Conservation (phyloP, 2,113 vertebrate species). For the Lagenorhynchus albirostris region DNA sequence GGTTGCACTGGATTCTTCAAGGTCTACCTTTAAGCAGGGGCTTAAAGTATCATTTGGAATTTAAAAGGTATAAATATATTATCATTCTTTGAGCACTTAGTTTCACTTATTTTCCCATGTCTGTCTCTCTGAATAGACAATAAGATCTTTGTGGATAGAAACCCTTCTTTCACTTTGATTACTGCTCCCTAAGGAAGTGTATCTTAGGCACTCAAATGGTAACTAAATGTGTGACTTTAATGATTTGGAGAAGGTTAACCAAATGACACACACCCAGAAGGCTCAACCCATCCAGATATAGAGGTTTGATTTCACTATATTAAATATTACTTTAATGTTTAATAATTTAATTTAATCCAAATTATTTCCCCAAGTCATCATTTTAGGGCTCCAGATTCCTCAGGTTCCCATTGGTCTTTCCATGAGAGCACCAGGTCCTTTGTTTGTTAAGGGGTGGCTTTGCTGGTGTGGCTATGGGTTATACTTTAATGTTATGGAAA, state of each 20-base stretch:
- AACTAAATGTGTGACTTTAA: neutral
- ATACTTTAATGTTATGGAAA: neutral
- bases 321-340: neutral
- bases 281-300: neutral
- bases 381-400: neutral
- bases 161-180: neutral
- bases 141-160: neutral
- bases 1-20: neutral
- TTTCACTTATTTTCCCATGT: neutral
- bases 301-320: neutral
- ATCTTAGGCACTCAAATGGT: neutral
- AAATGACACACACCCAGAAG: neutral
- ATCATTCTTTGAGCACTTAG: neutral
- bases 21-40: fast-evolving
- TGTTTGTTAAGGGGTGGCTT: neutral
- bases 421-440: neutral
- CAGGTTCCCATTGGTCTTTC: neutral
- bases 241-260: neutral
- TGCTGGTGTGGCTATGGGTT: neutral
- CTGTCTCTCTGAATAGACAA: neutral
- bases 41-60: neutral
- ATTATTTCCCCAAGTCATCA: neutral
- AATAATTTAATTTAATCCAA: neutral
- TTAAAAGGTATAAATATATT: neutral
- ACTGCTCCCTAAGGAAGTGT: no score